phyloP scores from a whole-genome alignment of 2,113 vertebrate species.

The Fregata magnificens region DNA sequence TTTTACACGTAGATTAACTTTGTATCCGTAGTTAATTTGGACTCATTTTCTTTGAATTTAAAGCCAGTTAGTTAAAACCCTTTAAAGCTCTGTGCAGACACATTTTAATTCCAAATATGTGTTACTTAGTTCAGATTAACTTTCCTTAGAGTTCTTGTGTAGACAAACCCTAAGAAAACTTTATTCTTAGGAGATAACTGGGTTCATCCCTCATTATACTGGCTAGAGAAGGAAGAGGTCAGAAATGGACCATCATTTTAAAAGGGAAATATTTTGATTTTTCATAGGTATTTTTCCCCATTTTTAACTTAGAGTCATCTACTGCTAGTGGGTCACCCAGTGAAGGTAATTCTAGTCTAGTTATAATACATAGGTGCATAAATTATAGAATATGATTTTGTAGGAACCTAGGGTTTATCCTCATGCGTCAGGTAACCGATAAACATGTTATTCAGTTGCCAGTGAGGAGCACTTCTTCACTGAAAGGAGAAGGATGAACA shows the following conservation, averaged over 20 bases:
- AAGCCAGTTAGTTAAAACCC: neutral
- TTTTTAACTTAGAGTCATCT: neutral
- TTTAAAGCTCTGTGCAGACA: neutral
- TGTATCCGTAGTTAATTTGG: neutral
- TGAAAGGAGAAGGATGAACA: neutral
- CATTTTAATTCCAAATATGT: neutral
- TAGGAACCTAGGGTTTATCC: neutral
- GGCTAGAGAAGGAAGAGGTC: neutral
- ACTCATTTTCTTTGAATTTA: neutral
- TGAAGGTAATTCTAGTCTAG: neutral
- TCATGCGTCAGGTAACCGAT: neutral
- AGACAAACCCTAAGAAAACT: neutral
- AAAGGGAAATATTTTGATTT: neutral
- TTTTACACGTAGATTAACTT: neutral
- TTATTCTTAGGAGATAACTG: neutral
- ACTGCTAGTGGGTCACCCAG: neutral
- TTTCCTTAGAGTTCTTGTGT: neutral
- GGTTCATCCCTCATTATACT: neutral
- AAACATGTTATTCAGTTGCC: neutral
- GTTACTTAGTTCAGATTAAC: neutral
- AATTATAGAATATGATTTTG: neutral
- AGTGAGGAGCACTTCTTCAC: neutral
- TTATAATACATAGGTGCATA: neutral
- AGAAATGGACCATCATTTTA: neutral
- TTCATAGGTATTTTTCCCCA: neutral